Evolutionary conservation across 2,888 invertebrate genomes (phyloP), one percentile per base, ranked within the genome.

Genomic region (Priocnemis perturbator): DNA sequence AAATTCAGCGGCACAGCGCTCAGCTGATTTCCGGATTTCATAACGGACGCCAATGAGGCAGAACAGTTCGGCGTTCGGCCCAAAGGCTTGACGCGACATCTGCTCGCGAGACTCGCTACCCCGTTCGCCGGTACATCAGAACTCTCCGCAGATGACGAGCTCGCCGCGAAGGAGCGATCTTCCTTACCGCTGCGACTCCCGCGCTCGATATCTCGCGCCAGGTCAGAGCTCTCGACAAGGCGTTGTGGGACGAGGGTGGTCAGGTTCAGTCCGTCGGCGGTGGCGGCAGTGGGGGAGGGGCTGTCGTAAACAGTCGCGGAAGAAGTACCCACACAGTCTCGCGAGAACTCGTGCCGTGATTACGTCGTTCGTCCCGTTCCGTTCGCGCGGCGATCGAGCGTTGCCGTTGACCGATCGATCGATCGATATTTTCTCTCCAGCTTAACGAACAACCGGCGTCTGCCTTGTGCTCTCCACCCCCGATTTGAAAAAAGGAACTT

Each of bases 251-350:
- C 57, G 66, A 63, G 64, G 65, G 44, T 53, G 47, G 61, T 53
- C 50, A 50, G 23, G 21, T 37, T 19, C 20, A 45, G 23, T 44
- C 37, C n/a, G 30, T 23, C 52, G 53, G 50, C 53, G 50, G 5
- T 0, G 53, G 52, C 19, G 60, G 52, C 19, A 59, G 59, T 37
- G 59, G 30, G 67, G 68, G 26, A 30, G 65, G 56, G 67, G 68
- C 56, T 23, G 66, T 73, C 65, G 71, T 76, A 76, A 76, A 76
- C 71, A 76, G 69, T 76, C 67, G 65, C 61, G 69, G 65, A 75
- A 78, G 77, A 64, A 71, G 71, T 64, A 64, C 66, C 67, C 73
- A 78, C 74, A 81, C 81, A 81, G 83, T 84, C 77, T 81, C 74
- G 74, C 76, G 77, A 69, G 79, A 71, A 76, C 81, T 78, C 76